Evolutionary conservation across 1,140 invertebrate species (phyloP).

Genomic region (Sipha flava): DNA sequence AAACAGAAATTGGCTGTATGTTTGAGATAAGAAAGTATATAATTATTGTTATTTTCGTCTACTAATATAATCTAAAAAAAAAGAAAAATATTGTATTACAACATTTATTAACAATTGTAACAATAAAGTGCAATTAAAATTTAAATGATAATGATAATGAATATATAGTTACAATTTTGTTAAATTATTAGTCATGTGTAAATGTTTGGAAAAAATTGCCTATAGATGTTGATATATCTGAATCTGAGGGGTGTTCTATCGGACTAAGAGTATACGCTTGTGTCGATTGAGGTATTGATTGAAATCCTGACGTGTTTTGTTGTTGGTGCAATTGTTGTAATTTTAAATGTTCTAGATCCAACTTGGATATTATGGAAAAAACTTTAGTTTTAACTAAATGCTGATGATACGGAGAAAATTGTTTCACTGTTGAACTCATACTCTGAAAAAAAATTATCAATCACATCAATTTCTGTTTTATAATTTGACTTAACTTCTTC

Average conservation of each 20-base stretch:
- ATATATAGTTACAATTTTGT: neutral
- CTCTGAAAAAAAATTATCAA: neutral
- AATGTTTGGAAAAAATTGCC: neutral
- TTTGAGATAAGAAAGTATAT: neutral
- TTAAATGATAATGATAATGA: neutral
- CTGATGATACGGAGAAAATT: neutral
- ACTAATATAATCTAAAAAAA: no score
- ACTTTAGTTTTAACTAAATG: neutral
- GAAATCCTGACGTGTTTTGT: neutral
- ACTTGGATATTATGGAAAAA: neutral
- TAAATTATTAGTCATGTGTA: neutral
- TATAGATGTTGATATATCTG: neutral
- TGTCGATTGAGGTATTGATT: neutral
- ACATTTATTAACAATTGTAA: neutral
- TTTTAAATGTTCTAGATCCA: neutral
- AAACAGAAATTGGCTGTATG: neutral
- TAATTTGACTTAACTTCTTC: neutral
- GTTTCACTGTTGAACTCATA: neutral
- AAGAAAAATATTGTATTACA: neutral
- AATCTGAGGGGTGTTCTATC: neutral
- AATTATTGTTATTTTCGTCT: neutral
- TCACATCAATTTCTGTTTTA: neutral
- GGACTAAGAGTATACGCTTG: neutral
- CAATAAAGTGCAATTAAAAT: neutral
- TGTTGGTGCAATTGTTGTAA: no score